phyloP scores from a whole-genome alignment of 2,797 vertebrate species.

The Apogon talboti region DNA sequence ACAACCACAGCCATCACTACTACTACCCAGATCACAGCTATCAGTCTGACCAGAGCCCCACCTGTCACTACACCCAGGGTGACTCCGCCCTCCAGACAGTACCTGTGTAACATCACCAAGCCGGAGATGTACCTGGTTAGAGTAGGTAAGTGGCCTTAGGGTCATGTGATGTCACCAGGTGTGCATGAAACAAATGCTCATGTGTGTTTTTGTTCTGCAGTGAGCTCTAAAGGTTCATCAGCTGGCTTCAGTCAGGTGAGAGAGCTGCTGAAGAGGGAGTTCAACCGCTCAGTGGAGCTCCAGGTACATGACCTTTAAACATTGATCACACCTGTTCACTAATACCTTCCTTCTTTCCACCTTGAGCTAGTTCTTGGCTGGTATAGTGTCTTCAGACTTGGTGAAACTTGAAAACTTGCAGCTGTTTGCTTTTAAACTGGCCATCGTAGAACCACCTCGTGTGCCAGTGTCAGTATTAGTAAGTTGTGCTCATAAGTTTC shows the following conservation, averaged over 20 bases:
- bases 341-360: too few relatives aligned
- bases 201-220: constrained; percentile 70
- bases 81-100: constrained; percentile 83
- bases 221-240: constrained; percentile 86
- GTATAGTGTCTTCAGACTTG: too few relatives aligned
- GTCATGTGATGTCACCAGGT: constrained; percentile 25
- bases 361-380: too few relatives aligned
- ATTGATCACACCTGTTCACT: too few relatives aligned
- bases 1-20: constrained; percentile 43
- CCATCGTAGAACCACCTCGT: too few relatives aligned
- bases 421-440: too few relatives aligned
- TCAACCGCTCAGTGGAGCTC: constrained; percentile 91
- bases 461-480: too few relatives aligned
- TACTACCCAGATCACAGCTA: constrained; percentile 63
- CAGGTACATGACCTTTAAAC: constrained; percentile 82
- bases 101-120: constrained; percentile 90
- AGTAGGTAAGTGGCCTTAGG: constrained; percentile 84
- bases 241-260: constrained; percentile 89
- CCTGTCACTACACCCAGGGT: constrained; percentile 75
- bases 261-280: constrained; percentile 88
- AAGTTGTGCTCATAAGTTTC: too few relatives aligned
- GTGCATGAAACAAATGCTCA: not conserved
- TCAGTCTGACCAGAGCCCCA: constrained; percentile 71
- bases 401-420: too few relatives aligned
- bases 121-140: constrained; percentile 91